phyloP scores from a whole-genome alignment of 1,140 invertebrate species.

The Zophobas morio region DNA sequence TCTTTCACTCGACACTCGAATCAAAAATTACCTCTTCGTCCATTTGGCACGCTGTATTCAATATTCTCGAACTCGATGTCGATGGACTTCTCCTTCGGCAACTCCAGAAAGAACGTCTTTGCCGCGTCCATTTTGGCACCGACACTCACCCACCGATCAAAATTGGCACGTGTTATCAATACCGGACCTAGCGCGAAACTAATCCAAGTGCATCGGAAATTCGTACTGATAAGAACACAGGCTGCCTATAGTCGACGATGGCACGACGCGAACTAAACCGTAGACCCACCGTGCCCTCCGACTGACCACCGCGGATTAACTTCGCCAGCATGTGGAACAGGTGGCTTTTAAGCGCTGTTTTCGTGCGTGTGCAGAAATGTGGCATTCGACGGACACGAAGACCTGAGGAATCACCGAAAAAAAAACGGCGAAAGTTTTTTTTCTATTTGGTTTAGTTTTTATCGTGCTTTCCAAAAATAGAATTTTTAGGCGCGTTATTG shows the following conservation, averaged over 20 bases:
- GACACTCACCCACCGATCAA: slow-evolving; percentile 9
- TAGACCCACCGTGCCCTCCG: not conserved
- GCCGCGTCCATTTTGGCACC: slow-evolving; percentile 16
- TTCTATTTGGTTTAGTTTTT: no score
- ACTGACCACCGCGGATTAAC: slow-evolving; percentile 5
- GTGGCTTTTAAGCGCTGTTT: not conserved
- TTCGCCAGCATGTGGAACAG: not conserved
- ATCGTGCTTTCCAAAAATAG: no score
- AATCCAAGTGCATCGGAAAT: not conserved
- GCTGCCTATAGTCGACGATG: not conserved
- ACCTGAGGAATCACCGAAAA: no score
- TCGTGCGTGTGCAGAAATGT: no score
- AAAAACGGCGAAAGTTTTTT: no score
- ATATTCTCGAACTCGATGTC: slow-evolving; percentile 55
- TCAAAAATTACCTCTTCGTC: slow-evolving; percentile 18
- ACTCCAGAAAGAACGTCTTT: slow-evolving; percentile 7
- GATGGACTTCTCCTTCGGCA: slow-evolving; percentile 26
- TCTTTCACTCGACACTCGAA: not conserved
- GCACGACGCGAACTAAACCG: slow-evolving; percentile 13
- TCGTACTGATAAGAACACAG: no score
- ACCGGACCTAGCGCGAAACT: not conserved
- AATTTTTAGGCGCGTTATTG: no score
- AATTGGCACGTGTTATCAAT: not conserved
- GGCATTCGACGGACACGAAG: no score
- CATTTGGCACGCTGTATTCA: slow-evolving; percentile 14